Evolutionary conservation across 2,113 vertebrate genomes (phyloP), one percentile per base, ranked within the genome.

Genomic region (Actenoides hombroni): DNA sequence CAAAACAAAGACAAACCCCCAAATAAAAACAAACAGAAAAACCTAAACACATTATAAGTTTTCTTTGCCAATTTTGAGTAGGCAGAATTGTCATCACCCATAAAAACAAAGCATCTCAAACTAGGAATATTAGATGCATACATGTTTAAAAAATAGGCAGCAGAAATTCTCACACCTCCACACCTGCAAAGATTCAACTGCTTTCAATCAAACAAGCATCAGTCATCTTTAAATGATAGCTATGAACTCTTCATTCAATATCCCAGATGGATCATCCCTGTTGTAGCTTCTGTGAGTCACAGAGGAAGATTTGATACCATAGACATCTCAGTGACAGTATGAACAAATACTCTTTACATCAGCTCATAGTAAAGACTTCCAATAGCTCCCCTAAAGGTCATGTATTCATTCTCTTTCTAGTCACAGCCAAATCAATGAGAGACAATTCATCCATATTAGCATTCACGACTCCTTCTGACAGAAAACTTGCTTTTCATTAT

Each of bases 331-430:
- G 49, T n/a, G 63, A 84, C 37, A 92, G 8, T 3, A 46, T 6
- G 61, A 95, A 86, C 56, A 95, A 95, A 96, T 56, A 46, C 48
- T 70, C 44, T 53, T 73, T 84, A 86, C 46, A 44, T 61, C 28
- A 64, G 19, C 51, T 93, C 68, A 8, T 54, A 49, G 37, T 83
- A 95, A 77, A 85, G 37, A 21, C 33, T 67, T 87, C 31, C 75
- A 92, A 68, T 49, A 68, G 21, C 16, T 95, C 37, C 37, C 79
- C 49, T 67, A 80, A 71, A 88, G 74, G 59, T 6, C 51, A 87
- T 49, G 54, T 75, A 35, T 77, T 70, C 17, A 7, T 83, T 16
- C 24, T 20, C 33, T 59, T 89, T 75, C 56, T 35, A 69, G 68
- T 10, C 73, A 86, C 57, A 95, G 57, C 5, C 39, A 91, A 91